Evolutionary conservation across 1,140 invertebrate genomes (phyloP), one percentile per base, ranked within the genome.

Genomic region (Nautilus pompilius): DNA sequence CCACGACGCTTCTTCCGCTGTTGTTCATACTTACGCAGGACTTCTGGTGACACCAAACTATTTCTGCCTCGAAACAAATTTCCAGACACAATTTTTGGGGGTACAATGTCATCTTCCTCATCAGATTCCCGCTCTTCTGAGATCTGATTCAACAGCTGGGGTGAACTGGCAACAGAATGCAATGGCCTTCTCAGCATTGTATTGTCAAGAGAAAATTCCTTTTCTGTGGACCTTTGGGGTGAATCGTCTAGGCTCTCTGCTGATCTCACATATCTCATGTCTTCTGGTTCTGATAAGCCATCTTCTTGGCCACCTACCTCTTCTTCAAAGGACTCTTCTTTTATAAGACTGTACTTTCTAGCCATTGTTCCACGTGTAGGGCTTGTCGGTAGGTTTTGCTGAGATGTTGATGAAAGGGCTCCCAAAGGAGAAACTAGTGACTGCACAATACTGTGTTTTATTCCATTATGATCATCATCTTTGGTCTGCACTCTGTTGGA

Each of bases 111-210:
- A 36, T 79, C 74, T 22, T 80, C 79, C 8, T 62, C 61, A 46
- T 75, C 71, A 0, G 77, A 77, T 61, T 88, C 87, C 0, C 85
- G 86, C 69, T 90, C 89, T 72, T 91, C 90, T 62, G 88, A 86
- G 56, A 91, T 90, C 76, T 91, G 89, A 74, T 90, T 90, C 5
- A 91, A 78, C 22, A 89, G 68, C 70, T 89, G 87, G 5, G 88
- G 87, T n/a, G 85, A 87, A 65, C 83, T 87, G 32, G 82, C 83
- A 22, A 85, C 84, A 62, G 80, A 82, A 67, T 83, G 82, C 55
- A 84, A 77, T 45, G 80, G 80, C 36, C 85, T 79, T 26, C 20
- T 54, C 20, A 24, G 30, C 33, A n/a, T 15, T 0, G 60, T 13
- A 26, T 58, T 15, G n/a, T 30, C 30, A 17, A 62, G 30, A 17